Evolutionary conservation across 2,113 vertebrate genomes (phyloP).

Genomic region (Saimiri boliviensis): DNA sequence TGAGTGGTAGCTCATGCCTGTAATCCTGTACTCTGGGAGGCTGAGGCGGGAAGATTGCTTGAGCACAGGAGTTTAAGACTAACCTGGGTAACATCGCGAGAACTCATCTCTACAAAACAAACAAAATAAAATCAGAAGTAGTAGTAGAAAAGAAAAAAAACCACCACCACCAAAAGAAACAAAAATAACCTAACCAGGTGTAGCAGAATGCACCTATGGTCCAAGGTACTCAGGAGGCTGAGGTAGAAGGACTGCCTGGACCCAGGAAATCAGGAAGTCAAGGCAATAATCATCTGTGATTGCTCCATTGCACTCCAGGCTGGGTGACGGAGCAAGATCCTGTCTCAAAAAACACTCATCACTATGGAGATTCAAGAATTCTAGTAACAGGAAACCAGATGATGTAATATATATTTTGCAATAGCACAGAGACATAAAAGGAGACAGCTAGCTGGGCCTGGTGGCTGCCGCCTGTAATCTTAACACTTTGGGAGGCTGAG

Average conservation of each 20-base stretch:
- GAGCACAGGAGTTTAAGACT: not conserved
- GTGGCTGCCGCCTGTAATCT: no score
- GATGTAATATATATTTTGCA: not conserved
- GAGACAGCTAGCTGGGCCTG: not conserved
- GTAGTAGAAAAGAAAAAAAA: no score
- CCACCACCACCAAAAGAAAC: no score
- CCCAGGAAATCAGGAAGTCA: not conserved
- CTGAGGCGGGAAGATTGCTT: not conserved
- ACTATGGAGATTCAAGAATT: not conserved
- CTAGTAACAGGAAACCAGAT: not conserved
- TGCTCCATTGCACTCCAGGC: no score
- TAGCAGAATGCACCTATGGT: not conserved
- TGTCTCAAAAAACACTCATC: not conserved
- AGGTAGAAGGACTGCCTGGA: not conserved
- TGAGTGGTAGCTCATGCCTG: not conserved
- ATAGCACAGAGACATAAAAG: not conserved
- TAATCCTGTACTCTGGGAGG: not conserved
- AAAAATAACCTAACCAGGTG: not conserved
- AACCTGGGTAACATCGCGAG: not conserved
- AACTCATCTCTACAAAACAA: not conserved
- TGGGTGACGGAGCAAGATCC: no score
- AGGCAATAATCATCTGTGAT: not conserved
- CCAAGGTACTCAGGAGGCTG: not conserved
- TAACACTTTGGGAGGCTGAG: no score
- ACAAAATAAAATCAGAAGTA: no score